Evolutionary conservation across 2,797 vertebrate genomes (phyloP).

Genomic region (Orestias chungarensis): DNA sequence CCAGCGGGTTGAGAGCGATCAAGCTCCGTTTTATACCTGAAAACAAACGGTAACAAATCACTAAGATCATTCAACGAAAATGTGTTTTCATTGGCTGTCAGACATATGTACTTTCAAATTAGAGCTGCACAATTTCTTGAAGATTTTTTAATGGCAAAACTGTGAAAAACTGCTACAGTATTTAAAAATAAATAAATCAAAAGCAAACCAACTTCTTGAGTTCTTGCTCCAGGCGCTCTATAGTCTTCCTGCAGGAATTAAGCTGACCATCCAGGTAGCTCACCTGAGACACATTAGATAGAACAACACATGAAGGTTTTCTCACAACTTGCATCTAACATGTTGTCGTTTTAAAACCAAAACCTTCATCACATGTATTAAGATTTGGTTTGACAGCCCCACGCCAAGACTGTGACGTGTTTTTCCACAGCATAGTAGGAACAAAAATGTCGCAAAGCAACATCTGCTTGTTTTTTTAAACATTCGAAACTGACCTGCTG

Average conservation of each 20-base stretch:
- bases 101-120: no score
- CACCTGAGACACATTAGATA: constrained; percentile 49
- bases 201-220: constrained; percentile 85
- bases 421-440: neutral
- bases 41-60: neutral
- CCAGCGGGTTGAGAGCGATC: constrained; percentile 83
- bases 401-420: neutral
- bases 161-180: no score
- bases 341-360: neutral
- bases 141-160: no score
- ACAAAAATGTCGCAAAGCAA: neutral
- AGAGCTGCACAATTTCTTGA: no score
- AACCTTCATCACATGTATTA: neutral
- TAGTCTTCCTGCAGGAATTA: constrained; percentile 85
- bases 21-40: constrained; percentile 88
- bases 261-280: constrained; percentile 90
- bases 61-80: neutral
- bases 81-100: no score
- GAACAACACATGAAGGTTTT: neutral
- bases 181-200: no score
- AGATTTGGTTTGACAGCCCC: neutral
- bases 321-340: no score
- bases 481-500: constrained; percentile 80
- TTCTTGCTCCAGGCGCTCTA: constrained; percentile 90
- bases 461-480: neutral